phyloP scores from a whole-genome alignment of 2,797 vertebrate genomes.

The Percopsis omiscomaycus region DNA sequence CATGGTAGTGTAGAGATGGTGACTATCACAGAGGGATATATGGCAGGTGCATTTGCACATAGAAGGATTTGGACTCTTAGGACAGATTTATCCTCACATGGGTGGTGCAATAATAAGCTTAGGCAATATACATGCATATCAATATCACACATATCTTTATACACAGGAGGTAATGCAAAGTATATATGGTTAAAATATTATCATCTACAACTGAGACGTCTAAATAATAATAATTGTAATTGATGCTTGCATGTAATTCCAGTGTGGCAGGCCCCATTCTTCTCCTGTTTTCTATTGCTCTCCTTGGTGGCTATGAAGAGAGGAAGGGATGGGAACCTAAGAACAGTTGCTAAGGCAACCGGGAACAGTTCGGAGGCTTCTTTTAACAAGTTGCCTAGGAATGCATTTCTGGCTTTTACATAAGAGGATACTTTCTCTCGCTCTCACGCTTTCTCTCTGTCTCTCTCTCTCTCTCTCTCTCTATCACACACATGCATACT shows the following conservation, averaged over 20 bases:
- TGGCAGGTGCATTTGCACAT: no score
- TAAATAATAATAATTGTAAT: no score
- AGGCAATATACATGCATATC: no score
- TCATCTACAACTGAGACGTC: no score
- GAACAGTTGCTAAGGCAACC: slow-evolving; percentile 69
- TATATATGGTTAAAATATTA: no score
- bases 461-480: not conserved
- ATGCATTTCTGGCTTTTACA: slow-evolving; percentile 68
- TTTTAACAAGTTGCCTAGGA: slow-evolving; percentile 68
- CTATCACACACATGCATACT: not conserved
- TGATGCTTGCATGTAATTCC: slow-evolving; percentile 36
- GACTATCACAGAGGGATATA: no score
- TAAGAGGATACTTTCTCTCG: slow-evolving; percentile 46
- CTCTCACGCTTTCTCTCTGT: slow-evolving; percentile 12
- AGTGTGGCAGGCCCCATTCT: slow-evolving; percentile 37
- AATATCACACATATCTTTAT: no score
- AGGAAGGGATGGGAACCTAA: slow-evolving; percentile 51
- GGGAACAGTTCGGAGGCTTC: slow-evolving; percentile 64
- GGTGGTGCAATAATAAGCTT: no score
- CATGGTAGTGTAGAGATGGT: no score
- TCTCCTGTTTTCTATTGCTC: slow-evolving; percentile 39
- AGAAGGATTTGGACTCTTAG: no score
- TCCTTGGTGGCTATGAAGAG: slow-evolving; percentile 38
- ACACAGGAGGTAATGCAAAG: no score
- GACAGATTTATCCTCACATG: no score